Evolutionary conservation across 2,888 invertebrate species (phyloP).

Genomic region (Siphlonurus alternatus): DNA sequence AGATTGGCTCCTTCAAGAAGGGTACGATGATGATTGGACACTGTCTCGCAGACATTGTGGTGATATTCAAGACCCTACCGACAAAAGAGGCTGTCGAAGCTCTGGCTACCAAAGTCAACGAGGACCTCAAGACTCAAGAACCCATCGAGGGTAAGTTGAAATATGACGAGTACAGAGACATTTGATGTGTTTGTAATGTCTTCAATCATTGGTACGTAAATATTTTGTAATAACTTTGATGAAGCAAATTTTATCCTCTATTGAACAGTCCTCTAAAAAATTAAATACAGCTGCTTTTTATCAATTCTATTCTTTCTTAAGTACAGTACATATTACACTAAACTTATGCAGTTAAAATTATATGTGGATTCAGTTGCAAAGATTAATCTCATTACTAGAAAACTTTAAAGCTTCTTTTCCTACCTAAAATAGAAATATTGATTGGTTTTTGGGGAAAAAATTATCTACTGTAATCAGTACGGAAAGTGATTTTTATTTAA

Average conservation of each 20-base stretch:
- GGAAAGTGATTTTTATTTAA: background rate
- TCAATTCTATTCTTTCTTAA: too few relatives aligned
- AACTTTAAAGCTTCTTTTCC: too few relatives aligned
- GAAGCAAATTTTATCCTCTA: too few relatives aligned
- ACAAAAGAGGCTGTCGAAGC: conserved; percentile 91
- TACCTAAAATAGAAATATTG: background rate
- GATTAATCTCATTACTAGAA: too few relatives aligned
- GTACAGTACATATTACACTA: too few relatives aligned
- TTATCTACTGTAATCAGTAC: background rate
- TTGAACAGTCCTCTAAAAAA: too few relatives aligned
- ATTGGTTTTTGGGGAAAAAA: too few relatives aligned
- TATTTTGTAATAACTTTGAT: conserved; percentile 19
- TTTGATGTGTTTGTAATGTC: too few relatives aligned
- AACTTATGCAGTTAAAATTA: too few relatives aligned
- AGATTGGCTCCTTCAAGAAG: conserved; percentile 96
- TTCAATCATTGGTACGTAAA: background rate
- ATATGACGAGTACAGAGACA: background rate
- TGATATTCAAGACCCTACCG: conserved; percentile 89
- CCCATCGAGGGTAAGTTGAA: conserved; percentile 35
- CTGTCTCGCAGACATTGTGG: conserved; percentile 91
- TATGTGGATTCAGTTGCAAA: too few relatives aligned
- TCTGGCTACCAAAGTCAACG: conserved; percentile 68
- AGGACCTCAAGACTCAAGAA: conserved; percentile 64
- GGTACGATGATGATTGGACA: conserved; percentile 93
- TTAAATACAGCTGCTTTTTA: too few relatives aligned